Base-by-base conservation (phyloP, 2,797 vertebrate species). In the Sebastes flavidus region DNA sequence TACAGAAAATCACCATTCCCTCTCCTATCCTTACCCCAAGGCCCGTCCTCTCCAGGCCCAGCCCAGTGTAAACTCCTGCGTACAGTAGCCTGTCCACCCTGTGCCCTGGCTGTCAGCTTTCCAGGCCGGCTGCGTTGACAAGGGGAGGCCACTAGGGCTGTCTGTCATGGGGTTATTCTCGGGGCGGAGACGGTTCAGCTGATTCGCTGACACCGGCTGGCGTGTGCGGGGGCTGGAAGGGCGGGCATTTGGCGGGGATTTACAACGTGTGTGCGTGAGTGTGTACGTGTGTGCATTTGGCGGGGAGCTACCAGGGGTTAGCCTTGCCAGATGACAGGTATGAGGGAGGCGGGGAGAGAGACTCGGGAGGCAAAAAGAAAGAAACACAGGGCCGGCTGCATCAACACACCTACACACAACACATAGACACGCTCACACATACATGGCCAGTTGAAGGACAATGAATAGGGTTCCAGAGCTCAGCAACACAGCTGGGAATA, bases 91-190 rank as follows among this genome's bases (percentile, higher is more conserved):
- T 89, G 92, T 94, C 92, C 93, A 92, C 93, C 92, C 54, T 83
- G 73, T 95, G 95, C 94, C 95, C 95, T 88, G 92, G 94, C 95
- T 95, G 90, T 96, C 96, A 96, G 89, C 89, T 90, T 93, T 94
- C 90, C 91, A 94, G 93, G 92, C 88, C 83, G 90, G 85, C 91
- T 91, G 92, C 87, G 89, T 89, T 95, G 94, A 95, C 93, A 88
- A 91, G 92, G 91, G 94, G 88, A 91, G 92, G 91, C 94, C 90
- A 94, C 92, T 94, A 94, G 93, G 94, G 93, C 94, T 95, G 92
- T 94, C 96, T 96, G 95, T 96, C 95, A 95, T 80, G 91, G 93
- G 93, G 87, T 91, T 93, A 93, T 95, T 95, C 95, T 94, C 89
- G 88, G 95, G 89, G 75, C 87, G 95, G 94, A 96, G 94, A 93